These are phyloP conservation scores for Sus scrofa DNA, from an alignment of 2,113 vertebrate genomes.

Conservation along the genomic window DNA sequence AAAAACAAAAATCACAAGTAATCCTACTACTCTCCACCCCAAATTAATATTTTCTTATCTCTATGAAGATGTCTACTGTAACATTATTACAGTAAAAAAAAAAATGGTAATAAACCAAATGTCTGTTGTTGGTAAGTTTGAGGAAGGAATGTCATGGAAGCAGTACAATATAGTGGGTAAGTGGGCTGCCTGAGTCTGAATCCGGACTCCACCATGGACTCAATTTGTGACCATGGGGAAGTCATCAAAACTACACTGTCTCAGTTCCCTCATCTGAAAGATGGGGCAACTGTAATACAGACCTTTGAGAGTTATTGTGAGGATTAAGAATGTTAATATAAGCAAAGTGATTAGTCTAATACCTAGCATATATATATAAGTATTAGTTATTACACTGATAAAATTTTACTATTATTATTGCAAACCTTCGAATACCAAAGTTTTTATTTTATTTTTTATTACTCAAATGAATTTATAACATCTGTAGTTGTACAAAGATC, in stretches of 20 bases:
- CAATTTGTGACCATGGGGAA: not conserved
- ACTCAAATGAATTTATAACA: too few species aligned
- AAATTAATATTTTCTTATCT: not conserved
- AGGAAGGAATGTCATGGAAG: not conserved
- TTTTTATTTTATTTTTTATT: too few species aligned
- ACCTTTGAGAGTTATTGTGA: not conserved
- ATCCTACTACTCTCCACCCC: not conserved
- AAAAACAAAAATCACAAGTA: slow-evolving; percentile 33
- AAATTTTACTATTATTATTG: not conserved
- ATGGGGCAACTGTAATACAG: not conserved
- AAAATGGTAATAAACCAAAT: not conserved
- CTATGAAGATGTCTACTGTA: not conserved
- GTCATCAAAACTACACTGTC: not conserved
- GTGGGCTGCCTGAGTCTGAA: not conserved
- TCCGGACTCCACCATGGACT: not conserved
- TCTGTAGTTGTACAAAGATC: too few species aligned
- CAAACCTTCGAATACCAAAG: slow-evolving; percentile 9
- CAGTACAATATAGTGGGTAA: not conserved
- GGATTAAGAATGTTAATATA: slow-evolving; percentile 14
- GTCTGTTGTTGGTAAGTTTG: not conserved
- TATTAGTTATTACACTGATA: not conserved
- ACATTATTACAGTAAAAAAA: not conserved
- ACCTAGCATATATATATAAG: not conserved
- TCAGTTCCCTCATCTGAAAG: not conserved
- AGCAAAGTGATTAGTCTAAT: not conserved